Base-by-base conservation (phyloP, 2,888 invertebrate genomes). In the Chloroclysta siterata region DNA sequence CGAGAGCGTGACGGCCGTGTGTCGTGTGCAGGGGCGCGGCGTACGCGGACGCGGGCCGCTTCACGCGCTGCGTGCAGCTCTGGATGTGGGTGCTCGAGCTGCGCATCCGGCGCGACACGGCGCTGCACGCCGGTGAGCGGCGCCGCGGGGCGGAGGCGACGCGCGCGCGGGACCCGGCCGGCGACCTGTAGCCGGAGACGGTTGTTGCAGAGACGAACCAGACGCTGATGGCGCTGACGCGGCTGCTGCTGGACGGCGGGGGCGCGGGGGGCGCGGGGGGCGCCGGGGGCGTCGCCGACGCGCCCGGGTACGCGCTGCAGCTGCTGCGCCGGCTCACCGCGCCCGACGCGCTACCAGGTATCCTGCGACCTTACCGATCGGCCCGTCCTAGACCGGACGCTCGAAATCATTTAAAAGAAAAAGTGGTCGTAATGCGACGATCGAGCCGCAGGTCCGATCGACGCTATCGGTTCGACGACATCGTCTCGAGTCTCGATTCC, bases 11-110 rank as follows among this genome's bases (percentile, higher is more conserved):
- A n/a, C n/a, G n/a, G n/a, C n/a, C n/a, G 48, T 13, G 42, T n/a
- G 44, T 46, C 8, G 36, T 46, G 39, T 52, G 80, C 77, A 89
- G 95, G 68, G 96, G 96, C 58, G 96, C 96, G 0, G 94, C 95
- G 0, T 96, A 95, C 85, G 96, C 95, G 5, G 96, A 96, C 81
- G 94, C 95, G 29, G 87, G 95, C 80, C 94, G 95, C 60, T 96
- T 97, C 86, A 97, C 97, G 85, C 94, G 96, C 69, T 98, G 98
- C 88, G 95, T 97, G 69, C 97, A 97, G 84, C 93, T 98, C 60
- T 98, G 98, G 98, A 94, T 94, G 65, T 95, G 97, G 87, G 96
- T 97, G 57, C 93, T 98, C 60, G 95, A 96, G 84, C 94, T 98
- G 68, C 94, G 98, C 71, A 95, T 97, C 14, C 94, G 95, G 76